Evolutionary conservation across 1,140 invertebrate species (phyloP).

Genomic region (Chrysomallon squamiferum): DNA sequence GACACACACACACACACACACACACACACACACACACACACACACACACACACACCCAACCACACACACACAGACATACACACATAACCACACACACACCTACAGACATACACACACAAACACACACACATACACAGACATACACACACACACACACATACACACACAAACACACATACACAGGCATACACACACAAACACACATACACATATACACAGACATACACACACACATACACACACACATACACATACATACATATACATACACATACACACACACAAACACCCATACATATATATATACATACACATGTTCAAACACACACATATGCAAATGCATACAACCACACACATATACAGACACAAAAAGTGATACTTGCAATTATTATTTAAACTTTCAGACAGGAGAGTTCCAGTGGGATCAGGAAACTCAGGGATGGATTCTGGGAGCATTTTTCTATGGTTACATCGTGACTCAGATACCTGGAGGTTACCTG

Average conservation of each 20-base stretch:
- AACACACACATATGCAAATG: neutral
- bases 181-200: neutral
- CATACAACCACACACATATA: neutral
- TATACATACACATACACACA: neutral
- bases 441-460: slow-evolving; percentile 57
- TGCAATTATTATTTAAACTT: neutral
- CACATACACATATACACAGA: neutral
- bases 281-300: neutral
- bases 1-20: too few relatives aligned
- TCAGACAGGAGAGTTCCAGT: slow-evolving; percentile 50
- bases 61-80: too few relatives aligned
- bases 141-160: too few relatives aligned
- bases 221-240: slow-evolving; percentile 6
- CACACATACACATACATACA: slow-evolving; percentile 6
- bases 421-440: slow-evolving; percentile 53
- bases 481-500: slow-evolving; percentile 77
- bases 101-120: too few relatives aligned
- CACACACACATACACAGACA: too few relatives aligned
- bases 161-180: too few relatives aligned
- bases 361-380: neutral
- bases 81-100: too few relatives aligned
- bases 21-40: too few relatives aligned
- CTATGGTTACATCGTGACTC: slow-evolving; percentile 57
- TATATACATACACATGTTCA: neutral
- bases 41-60: too few relatives aligned